Evolutionary conservation across 2,888 invertebrate species (phyloP).

Genomic region (Amphiduros pacificus): DNA sequence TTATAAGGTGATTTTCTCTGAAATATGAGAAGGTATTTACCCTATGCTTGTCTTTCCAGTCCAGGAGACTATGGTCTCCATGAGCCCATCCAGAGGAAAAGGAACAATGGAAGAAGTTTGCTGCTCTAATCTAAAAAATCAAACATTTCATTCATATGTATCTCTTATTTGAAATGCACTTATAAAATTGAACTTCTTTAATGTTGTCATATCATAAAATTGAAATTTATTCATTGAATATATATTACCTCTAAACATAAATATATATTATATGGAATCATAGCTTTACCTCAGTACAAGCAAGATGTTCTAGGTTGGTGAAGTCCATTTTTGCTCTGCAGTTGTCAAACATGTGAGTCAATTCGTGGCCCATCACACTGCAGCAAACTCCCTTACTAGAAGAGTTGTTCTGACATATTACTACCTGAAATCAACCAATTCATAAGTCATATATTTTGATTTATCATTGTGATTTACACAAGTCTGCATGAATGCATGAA

Average conservation of each 20-base stretch:
- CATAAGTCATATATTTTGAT: not conserved
- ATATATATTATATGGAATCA: not conserved
- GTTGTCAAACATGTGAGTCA: conserved; percentile 95
- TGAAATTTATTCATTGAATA: not conserved
- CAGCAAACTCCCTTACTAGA: conserved; percentile 54
- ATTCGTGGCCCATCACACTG: conserved; percentile 81
- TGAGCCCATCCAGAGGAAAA: conserved; percentile 78
- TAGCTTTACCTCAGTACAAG: conserved; percentile 77
- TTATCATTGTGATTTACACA: no score
- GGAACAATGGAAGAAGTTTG: conserved; percentile 90
- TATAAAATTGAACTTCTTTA: no score
- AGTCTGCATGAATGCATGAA: no score
- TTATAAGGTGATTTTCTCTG: no score
- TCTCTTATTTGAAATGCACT: not conserved
- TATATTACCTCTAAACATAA: not conserved
- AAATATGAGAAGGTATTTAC: no score
- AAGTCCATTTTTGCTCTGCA: conserved; percentile 88
- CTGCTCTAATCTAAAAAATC: conserved; percentile 74
- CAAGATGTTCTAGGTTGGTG: conserved; percentile 85
- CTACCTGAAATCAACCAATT: conserved; percentile 66
- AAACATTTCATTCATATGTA: not conserved
- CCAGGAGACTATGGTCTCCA: conserved; percentile 74
- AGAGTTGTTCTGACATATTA: conserved; percentile 87
- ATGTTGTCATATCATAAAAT: not conserved
- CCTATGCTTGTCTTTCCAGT: conserved; percentile 77